Base-by-base conservation (phyloP, 2,888 invertebrate species). In the Dryococelus australis region DNA sequence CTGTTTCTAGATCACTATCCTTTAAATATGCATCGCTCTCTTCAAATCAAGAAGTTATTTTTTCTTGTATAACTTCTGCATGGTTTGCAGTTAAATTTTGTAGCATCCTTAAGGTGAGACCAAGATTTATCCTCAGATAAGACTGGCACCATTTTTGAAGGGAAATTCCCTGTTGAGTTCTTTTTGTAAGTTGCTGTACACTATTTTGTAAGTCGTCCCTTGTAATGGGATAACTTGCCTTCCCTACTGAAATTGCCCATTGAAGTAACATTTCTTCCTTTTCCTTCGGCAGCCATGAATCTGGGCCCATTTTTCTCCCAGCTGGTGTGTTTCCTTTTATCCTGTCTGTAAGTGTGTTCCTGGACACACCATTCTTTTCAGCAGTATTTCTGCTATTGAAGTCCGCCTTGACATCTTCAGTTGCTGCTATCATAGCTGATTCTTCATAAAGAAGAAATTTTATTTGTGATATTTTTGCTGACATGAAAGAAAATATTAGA, bases 71-170 rank as follows among this genome's bases (percentile, higher is more conserved):
- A 27, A 91, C 90, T 43, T 88, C 89, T 84, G 90, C 89, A 88
- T 90, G 85, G 10, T 88, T 84, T 27, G 88, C 84, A 16, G 90
- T 90, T 80, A 91, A 90, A 89, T 91, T 91, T 90, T 91, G 90
- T 13, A 91, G 87, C 47, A 90, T 89, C 27, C 90, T 88, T 89
- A 89, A 84, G 20, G 90, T 87, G 8, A 92, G 88, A 85, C 90
- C 89, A 79, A 91, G 91, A 89, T 92, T 91, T 87, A 91, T 89
- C 86, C 90, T 89, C 87, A 91, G 87, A 90, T 92, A 92, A 12
- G 86, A 87, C 78, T 90, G 87, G 87, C 90, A 92, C 92, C 92
- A 92, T 80, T 91, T 90, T 85, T 89, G 87, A 89, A 89, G 51
- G 85, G 47, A 85, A 47, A 47, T 85, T 85, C 10, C 43, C 85